These are phyloP conservation scores for Lathamus discolor DNA, from an alignment of 2,113 vertebrate species.

Conservation along the genomic window DNA sequence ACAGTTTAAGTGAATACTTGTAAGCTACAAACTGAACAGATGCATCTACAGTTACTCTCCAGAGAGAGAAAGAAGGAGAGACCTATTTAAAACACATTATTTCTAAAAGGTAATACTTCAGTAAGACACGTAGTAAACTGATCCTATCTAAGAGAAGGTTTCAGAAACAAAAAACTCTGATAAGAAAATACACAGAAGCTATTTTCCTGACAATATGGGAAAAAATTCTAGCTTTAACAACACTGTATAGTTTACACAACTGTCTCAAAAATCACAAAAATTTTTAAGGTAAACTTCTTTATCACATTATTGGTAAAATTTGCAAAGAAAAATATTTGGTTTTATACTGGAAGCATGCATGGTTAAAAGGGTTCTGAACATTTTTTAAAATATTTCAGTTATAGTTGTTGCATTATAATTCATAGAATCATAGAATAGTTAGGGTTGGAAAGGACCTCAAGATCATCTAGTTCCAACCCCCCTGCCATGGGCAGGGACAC, in stretches of 20 bases:
- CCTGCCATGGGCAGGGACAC: too few species aligned
- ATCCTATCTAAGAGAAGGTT: background rate
- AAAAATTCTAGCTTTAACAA: background rate
- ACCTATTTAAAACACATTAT: background rate
- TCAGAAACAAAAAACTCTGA: background rate
- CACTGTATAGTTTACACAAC: background rate
- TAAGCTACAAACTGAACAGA: background rate
- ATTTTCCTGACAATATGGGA: background rate
- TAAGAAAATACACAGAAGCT: background rate
- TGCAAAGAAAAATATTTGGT: background rate
- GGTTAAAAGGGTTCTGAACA: background rate
- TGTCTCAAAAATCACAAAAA: background rate
- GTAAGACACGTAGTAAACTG: background rate
- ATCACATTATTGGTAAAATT: background rate
- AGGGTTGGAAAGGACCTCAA: too few species aligned
- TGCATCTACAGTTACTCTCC: background rate
- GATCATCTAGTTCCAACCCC: too few species aligned
- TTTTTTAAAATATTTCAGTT: background rate
- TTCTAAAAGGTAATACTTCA: background rate
- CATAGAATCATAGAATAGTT: too few species aligned
- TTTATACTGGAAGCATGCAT: background rate
- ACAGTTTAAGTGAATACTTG: background rate
- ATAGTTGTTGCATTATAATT: background rate
- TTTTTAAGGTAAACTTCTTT: background rate
- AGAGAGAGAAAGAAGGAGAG: background rate